Base-by-base conservation (phyloP, 2,888 invertebrate species). In the Callimorpha dominula region DNA sequence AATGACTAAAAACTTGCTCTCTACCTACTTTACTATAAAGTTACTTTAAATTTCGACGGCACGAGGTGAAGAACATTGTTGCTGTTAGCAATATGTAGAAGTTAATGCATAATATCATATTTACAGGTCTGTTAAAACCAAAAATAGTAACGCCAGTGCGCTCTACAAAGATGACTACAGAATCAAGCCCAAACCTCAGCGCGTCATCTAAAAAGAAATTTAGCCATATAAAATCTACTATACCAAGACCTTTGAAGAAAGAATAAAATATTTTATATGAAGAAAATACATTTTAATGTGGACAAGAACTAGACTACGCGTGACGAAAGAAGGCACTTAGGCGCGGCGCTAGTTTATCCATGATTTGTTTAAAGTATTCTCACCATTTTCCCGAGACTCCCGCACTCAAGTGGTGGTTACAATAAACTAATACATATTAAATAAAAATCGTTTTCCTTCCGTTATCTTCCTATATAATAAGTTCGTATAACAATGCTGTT, bases 201-300 rank as follows among this genome's bases (percentile, higher is more conserved):
- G 17, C 64, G 12, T 85, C 89, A 3, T 86, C 91, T 1, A 93
- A 85, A 75, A 94, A 92, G 77, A 95, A 93, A 79, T 95, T 83
- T 77, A 93, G 93, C 74, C 94, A 95, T 66, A 81, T 95, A 14
- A 95, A 95, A 78, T 95, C 95, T 5, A 95, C 95, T 40, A 95
- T 95, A 84, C 95, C 95, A 4, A 89, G 91, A 81, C 91, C 82
- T 11, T 77, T 84, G 3, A 94, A 90, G 80, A 93, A 93, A 83
- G 90, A 94, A 81, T 90, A 69, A 70, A 68, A 65, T 71, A 77
- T 68, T 73, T 77, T 70, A 78, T 73, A 71, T 71, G 65, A 75
- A 69, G 65, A 74, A 52, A 71, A 75, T 68, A 68, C 54, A 79
- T 73, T 81, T 84, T 72, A 77, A 78, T 78, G 65, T 74, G 72